Conservation (phyloP, 2,797 vertebrate genomes). For the Notoglanidium macrostoma region DNA sequence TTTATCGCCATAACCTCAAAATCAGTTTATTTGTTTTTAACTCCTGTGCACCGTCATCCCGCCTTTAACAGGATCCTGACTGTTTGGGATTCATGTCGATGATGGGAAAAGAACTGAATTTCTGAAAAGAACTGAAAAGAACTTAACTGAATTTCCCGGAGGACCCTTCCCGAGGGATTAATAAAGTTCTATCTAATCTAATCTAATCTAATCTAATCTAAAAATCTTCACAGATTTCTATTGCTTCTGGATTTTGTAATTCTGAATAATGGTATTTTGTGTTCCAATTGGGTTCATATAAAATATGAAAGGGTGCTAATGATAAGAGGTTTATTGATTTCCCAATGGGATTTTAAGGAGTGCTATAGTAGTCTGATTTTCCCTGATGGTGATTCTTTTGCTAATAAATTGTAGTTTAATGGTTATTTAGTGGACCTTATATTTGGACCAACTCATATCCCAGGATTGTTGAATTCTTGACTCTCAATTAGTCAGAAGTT, state of each 20-base stretch:
- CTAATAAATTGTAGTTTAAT: not conserved
- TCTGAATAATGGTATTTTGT: not conserved
- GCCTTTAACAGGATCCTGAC: not conserved
- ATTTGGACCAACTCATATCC: not conserved
- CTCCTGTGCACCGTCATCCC: not conserved
- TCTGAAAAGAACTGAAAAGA: too few species aligned
- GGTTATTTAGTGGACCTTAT: not conserved
- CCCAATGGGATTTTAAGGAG: not conserved
- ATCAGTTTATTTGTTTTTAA: not conserved
- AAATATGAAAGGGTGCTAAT: not conserved
- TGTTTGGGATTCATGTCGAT: not conserved
- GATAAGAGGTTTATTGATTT: not conserved
- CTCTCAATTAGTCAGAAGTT: not conserved
- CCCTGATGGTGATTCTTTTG: not conserved
- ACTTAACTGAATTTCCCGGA: too few species aligned
- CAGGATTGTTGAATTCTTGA: not conserved
- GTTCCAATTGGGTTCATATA: not conserved
- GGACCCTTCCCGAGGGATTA: too few species aligned
- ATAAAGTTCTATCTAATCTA: too few species aligned
- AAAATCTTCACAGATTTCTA: not conserved
- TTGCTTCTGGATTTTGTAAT: not conserved
- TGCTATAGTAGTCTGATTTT: not conserved
- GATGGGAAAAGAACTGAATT: not conserved
- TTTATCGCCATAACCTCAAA: not conserved
- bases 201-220: too few species aligned